phyloP scores from a whole-genome alignment of 1,140 invertebrate genomes.

The Zaprionus nigranus region DNA sequence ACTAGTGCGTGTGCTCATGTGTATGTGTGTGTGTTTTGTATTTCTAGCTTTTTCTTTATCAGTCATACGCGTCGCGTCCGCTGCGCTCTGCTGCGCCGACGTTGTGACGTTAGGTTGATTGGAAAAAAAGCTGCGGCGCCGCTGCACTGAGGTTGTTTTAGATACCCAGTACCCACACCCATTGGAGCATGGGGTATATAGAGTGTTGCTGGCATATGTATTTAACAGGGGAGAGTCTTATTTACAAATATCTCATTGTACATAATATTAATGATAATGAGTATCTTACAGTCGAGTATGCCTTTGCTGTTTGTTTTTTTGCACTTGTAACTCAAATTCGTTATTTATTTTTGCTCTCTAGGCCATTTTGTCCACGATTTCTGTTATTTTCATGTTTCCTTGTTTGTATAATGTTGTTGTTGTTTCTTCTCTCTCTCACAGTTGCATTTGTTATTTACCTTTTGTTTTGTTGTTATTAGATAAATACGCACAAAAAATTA shows the following conservation, averaged over 20 bases:
- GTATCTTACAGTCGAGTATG: background rate
- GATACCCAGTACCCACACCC: background rate
- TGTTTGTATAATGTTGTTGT: conserved; percentile 61
- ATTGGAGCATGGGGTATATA: background rate
- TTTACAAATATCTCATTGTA: too few species aligned
- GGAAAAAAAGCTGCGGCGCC: conserved; percentile 34
- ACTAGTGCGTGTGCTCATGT: conserved; percentile 4
- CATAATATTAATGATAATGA: too few species aligned
- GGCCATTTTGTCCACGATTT: conserved; percentile 69
- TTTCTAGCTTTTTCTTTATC: conserved; percentile 70
- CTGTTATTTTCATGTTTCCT: conserved; percentile 49
- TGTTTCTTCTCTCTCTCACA: conserved; percentile 26
- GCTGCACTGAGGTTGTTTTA: conserved; percentile 25
- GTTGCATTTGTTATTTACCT: conserved; percentile 55
- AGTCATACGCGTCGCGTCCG: conserved; percentile 45
- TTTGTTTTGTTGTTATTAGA: conserved; percentile 45
- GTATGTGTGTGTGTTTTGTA: conserved; percentile 22
- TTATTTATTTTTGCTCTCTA: conserved; percentile 53
- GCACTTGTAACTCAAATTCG: conserved; percentile 2
- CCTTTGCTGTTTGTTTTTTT: background rate
- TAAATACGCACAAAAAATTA: conserved; percentile 47
- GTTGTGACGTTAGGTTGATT: conserved; percentile 45
- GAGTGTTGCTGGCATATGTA: background rate
- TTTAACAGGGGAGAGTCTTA: too few species aligned
- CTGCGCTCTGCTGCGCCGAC: conserved; percentile 62